phyloP scores from a whole-genome alignment of 2,113 vertebrate species.

The Mobula hypostoma region DNA sequence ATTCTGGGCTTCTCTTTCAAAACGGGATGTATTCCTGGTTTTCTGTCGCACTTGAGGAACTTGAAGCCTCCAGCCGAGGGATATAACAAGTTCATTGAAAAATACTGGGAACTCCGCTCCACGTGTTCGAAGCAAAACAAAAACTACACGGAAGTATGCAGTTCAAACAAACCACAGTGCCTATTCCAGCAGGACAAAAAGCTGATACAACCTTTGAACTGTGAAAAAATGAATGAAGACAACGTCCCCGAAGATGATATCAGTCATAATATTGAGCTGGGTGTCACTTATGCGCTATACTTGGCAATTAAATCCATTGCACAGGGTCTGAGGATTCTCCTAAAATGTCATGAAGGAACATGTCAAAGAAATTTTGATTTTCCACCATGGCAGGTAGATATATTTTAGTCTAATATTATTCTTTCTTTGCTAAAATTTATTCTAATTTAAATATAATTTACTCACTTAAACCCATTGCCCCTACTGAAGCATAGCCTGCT shows the following conservation, averaged over 20 bases:
- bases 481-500: too few relatives aligned
- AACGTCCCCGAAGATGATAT: conserved; percentile 47
- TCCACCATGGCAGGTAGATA: conserved; percentile 52
- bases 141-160: conserved; percentile 42
- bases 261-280: conserved; percentile 37
- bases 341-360: conserved; percentile 48
- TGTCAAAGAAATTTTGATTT: conserved; percentile 50
- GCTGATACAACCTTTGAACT: conserved; percentile 42
- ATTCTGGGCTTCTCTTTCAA: conserved; percentile 54
- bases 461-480: too few relatives aligned
- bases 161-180: conserved; percentile 40
- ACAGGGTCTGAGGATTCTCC: conserved; percentile 48
- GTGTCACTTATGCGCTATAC: conserved; percentile 41
- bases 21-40: conserved; percentile 44
- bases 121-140: conserved; percentile 45
- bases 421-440: background rate
- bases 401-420: background rate
- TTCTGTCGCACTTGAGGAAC: conserved; percentile 50
- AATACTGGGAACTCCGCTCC: conserved; percentile 52
- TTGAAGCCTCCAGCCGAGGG: conserved; percentile 44
- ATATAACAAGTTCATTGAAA: conserved; percentile 51
- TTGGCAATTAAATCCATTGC: conserved; percentile 49
- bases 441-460: background rate
- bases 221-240: conserved; percentile 42
- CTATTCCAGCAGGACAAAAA: background rate